Evolutionary conservation across 2,113 vertebrate genomes (phyloP).

Genomic region (Perccottus glenii): DNA sequence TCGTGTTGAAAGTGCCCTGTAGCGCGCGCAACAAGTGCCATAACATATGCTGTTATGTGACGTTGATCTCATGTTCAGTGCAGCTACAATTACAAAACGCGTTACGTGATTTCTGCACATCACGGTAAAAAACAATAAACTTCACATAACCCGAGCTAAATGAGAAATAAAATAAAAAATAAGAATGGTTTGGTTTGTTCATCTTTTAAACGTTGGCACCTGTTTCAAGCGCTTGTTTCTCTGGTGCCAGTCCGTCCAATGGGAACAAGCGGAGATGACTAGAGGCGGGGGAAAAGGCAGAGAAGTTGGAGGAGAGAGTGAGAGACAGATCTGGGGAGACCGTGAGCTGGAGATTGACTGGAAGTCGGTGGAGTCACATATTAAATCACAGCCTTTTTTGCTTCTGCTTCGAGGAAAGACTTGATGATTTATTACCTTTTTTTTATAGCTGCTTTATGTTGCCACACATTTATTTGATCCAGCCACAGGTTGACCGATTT

Average conservation of each 20-base stretch:
- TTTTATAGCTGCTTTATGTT: not conserved
- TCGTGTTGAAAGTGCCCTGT: not conserved
- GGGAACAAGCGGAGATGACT: conserved; percentile 47
- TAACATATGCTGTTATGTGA: not conserved
- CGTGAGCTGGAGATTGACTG: conserved; percentile 52
- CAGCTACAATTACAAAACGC: not conserved
- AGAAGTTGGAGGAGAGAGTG: conserved; percentile 77
- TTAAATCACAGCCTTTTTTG: conserved; percentile 44
- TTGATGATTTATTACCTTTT: conserved; percentile 12
- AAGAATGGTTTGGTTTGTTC: conserved; percentile 20
- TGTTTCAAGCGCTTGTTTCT: conserved; percentile 58
- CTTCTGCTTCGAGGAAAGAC: conserved; percentile 27
- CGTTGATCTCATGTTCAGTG: not conserved
- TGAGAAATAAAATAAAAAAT: not conserved
- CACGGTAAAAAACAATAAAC: conserved; percentile 1
- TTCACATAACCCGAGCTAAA: conserved; percentile 11
- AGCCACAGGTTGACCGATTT: conserved; percentile 69
- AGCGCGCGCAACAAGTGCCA: conserved; percentile 38
- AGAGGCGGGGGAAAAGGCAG: conserved; percentile 75
- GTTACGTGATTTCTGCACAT: not conserved
- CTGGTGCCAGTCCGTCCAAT: conserved; percentile 71
- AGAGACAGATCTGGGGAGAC: conserved; percentile 62
- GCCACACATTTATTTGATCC: conserved; percentile 30
- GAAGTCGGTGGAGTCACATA: conserved; percentile 55
- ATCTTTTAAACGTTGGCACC: conserved; percentile 51